Conservation (phyloP, 1,140 invertebrate genomes). For the Magallana angulata region DNA sequence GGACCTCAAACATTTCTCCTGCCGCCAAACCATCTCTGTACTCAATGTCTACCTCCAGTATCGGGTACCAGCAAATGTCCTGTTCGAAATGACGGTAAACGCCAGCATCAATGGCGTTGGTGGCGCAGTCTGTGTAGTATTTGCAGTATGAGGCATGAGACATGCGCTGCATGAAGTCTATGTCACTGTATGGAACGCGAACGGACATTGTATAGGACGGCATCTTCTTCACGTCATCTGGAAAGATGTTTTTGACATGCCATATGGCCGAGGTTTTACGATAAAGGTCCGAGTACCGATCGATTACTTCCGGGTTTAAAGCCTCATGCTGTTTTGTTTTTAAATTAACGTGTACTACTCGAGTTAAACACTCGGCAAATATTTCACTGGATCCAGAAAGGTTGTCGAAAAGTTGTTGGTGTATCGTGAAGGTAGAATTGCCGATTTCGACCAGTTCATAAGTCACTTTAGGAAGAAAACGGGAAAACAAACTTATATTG, state of each 20-base stretch:
- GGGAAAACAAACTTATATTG: constrained; percentile 16
- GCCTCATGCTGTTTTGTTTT: background rate
- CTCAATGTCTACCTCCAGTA: constrained; percentile 25
- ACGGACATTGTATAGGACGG: background rate
- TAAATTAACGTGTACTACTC: background rate
- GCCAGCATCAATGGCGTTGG: constrained; percentile 40
- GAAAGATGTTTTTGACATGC: background rate
- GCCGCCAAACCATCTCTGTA: constrained; percentile 41
- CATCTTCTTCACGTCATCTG: background rate
- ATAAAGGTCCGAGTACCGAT: background rate
- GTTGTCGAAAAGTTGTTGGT: background rate
- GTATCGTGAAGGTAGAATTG: background rate
- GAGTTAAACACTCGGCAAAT: background rate
- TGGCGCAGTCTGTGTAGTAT: constrained; percentile 52
- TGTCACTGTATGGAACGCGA: constrained; percentile 1
- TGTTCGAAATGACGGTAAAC: constrained; percentile 35
- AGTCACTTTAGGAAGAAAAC: background rate
- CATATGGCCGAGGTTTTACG: background rate
- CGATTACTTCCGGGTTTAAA: background rate
- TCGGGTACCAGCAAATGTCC: constrained; percentile 51
- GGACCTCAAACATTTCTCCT: constrained; percentile 37
- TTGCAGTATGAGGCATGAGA: constrained; percentile 42
- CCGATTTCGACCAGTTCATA: background rate
- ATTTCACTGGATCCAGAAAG: background rate
- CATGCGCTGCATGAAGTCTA: background rate